Base-by-base conservation (phyloP, 2,113 vertebrate genomes). In the Neolamprologus variostigma region DNA sequence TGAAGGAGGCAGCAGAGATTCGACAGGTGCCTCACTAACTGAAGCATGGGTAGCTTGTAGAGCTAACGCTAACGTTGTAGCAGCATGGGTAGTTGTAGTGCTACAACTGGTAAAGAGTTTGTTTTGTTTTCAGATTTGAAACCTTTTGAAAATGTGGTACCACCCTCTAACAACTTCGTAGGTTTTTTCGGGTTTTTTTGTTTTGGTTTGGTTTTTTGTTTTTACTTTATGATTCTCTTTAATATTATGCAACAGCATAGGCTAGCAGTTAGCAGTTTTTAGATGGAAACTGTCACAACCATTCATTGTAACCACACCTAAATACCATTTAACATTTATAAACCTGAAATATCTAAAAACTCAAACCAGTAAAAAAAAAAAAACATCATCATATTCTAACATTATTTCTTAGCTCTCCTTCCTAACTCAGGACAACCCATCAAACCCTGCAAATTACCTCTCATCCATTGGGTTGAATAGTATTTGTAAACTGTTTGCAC, bases 91-190 rank as follows among this genome's bases (percentile, higher is more conserved):
- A 93, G 90, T 83, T 86, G 14, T 89, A 92, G 87, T 40, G 88
- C 95, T 95, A 93, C 90, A 91, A 93, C 90, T 16, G 37, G 63
- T 42, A 55, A 53, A 87, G 68, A 80, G 26, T 89, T 92, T 91
- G 28, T 84, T 88, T 68, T 80, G 17, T 66, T 90, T 83, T 68
- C 13, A 42, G 9, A 83, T 45, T 82, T 78, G 33, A 14, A 53
- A 50, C 55, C 7, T 42, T 78, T 82, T 71, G 5, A 79, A 37
- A 80, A 86, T 87, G 93, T 94, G 92, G 93, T 94, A 93, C 95
- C 95, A 94, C 93, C 93, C 85, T 96, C 92, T 95, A 93, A 94
- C 94, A 92, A 91, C 93, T 91, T 90, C 68, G 73, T 92, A 91
- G 59, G 31, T 63, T 63, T 63, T 63, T 63, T 35, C 2, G 17